Evolutionary conservation across 2,888 invertebrate genomes (phyloP).

Genomic region (Himalopsyche kuldschensis): DNA sequence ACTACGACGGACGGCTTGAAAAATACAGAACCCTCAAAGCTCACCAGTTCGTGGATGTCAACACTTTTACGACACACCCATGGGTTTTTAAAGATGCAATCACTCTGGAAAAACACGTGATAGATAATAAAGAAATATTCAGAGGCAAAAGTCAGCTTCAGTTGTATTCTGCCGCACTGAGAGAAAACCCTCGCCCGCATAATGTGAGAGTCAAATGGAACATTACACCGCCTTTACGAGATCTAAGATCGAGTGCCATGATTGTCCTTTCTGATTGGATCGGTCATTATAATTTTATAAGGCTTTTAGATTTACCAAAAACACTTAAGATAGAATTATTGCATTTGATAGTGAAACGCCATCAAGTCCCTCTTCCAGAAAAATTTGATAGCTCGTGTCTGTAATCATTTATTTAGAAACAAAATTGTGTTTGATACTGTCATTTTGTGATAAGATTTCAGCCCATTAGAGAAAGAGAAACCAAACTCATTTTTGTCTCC

Average conservation of each 20-base stretch:
- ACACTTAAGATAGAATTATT: slow-evolving; percentile 49
- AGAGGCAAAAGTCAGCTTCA: slow-evolving; percentile 41
- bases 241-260: slow-evolving; percentile 54
- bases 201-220: slow-evolving; percentile 49
- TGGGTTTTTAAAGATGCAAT: slow-evolving; percentile 79
- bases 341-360: neutral
- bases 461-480: too few relatives aligned
- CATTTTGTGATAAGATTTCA: too few relatives aligned
- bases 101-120: slow-evolving; percentile 68
- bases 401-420: too few relatives aligned
- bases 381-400: neutral
- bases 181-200: neutral
- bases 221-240: slow-evolving; percentile 58
- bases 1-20: slow-evolving; percentile 67
- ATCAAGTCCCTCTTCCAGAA: neutral
- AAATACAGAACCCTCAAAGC: slow-evolving; percentile 64
- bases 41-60: slow-evolving; percentile 62
- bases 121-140: slow-evolving; percentile 52
- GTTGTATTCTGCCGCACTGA: slow-evolving; percentile 36
- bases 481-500: too few relatives aligned
- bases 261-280: slow-evolving; percentile 52
- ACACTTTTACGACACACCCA: slow-evolving; percentile 79
- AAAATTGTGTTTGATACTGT: too few relatives aligned
- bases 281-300: slow-evolving; percentile 45
- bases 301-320: slow-evolving; percentile 51